Percentiles rank a stretch among this genome's conserved stretches.
phyloP scores from a whole-genome alignment of 2,888 invertebrate species.

The Nemapogon koenigi region DNA sequence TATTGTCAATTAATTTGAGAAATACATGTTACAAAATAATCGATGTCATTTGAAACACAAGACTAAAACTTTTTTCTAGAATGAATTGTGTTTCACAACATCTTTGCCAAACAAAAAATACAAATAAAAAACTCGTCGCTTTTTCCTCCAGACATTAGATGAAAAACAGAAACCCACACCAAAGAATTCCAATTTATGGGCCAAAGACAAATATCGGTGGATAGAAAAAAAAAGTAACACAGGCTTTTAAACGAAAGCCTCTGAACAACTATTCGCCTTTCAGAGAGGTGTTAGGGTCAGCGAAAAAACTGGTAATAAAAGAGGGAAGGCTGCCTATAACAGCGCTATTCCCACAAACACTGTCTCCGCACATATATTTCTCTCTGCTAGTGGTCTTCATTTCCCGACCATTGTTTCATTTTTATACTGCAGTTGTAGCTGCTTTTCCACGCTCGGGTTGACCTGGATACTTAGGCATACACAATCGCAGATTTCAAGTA shows the following conservation, averaged over 20 bases:
- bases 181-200: constrained; percentile 9
- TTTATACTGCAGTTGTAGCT: constrained; percentile 24
- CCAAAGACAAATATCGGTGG: constrained; percentile 4
- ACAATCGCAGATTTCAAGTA: constrained; percentile 3
- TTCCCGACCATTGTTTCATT: constrained; percentile 43
- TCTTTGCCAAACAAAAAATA: no score
- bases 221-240: constrained; percentile 1
- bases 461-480: constrained; percentile 28
- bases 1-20: no score
- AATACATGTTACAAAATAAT: no score
- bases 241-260: constrained; percentile 3
- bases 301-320: constrained; percentile 27
- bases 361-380: constrained; percentile 6
- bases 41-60: no score
- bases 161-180: constrained; percentile 1
- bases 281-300: constrained; percentile 26
- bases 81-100: no score
- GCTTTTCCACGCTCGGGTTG: constrained; percentile 30
- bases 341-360: constrained; percentile 18
- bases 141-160: no score
- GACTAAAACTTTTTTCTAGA: no score
- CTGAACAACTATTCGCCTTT: constrained; percentile 20
- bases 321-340: constrained; percentile 20
- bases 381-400: constrained; percentile 26
- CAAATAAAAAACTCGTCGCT: no score